These are phyloP conservation scores for Craniophora ligustri DNA, from an alignment of 2,888 invertebrate genomes.

Conservation along the genomic window DNA sequence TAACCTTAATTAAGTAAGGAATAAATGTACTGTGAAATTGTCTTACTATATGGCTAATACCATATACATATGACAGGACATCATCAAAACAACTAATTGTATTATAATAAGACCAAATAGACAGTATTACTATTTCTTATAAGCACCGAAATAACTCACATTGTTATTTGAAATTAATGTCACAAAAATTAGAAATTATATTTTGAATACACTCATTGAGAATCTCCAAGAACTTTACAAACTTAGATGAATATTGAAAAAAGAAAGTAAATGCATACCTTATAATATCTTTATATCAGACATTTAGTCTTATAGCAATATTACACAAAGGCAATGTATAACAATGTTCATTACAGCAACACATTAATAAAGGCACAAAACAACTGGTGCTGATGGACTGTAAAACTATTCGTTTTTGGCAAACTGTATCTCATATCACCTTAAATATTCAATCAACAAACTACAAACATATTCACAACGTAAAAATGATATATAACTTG, in stretches of 20 bases:
- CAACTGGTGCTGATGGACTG: conserved; percentile 5
- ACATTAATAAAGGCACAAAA: conserved; percentile 27
- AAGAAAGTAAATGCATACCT: conserved; percentile 40
- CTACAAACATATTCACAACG: conserved; percentile 24
- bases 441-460: conserved; percentile 27
- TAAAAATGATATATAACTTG: conserved; percentile 43
- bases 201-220: conserved; percentile 1
- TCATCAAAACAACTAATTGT: conserved; percentile 15
- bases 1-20: no score
- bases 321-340: conserved; percentile 6
- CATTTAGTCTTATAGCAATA: conserved; percentile 17
- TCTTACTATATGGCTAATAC: conserved; percentile 15
- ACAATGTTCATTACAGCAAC: conserved; percentile 11
- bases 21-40: not conserved
- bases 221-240: conserved; percentile 32
- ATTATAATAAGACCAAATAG: conserved; percentile 26
- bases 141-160: conserved; percentile 44
- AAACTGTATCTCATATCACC: conserved; percentile 24
- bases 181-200: not conserved
- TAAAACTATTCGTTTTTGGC: conserved; percentile 39
- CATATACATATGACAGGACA: conserved; percentile 11
- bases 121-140: conserved; percentile 23
- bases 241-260: not conserved
- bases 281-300: conserved; percentile 11
- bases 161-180: conserved; percentile 11